These are phyloP conservation scores for Actinostola sp. DNA, from an alignment of 92 coral and sea anemone species.

Conservation along the genomic window DNA sequence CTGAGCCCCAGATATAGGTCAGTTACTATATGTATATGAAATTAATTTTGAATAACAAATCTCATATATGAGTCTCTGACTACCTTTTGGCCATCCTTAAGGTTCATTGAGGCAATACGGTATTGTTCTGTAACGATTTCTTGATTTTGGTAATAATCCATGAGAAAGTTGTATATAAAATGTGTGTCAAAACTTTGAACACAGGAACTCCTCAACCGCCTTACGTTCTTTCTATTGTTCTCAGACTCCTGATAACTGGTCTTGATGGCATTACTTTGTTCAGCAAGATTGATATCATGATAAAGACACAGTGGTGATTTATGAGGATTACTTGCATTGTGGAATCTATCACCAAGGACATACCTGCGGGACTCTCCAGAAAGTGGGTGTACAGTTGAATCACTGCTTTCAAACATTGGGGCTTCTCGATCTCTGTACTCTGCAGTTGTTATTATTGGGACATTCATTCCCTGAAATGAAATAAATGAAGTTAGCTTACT, in stretches of 20 bases:
- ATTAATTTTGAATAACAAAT: too few relatives aligned
- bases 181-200: constrained; percentile 54
- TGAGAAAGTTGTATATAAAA: constrained; percentile 41
- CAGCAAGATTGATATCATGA: constrained; percentile 46
- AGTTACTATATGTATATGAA: too few relatives aligned
- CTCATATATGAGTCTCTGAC: constrained; percentile 24
- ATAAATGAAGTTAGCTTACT: too few relatives aligned
- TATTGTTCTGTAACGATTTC: constrained; percentile 37
- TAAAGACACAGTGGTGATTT: constrained; percentile 54
- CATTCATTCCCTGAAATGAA: too few relatives aligned
- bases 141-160: constrained; percentile 58
- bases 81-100: background rate
- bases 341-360: constrained; percentile 57
- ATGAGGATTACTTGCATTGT: constrained; percentile 51
- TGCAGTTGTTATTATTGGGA: too few relatives aligned
- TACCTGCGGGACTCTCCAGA: constrained; percentile 42
- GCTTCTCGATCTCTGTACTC: background rate
- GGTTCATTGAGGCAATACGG: background rate
- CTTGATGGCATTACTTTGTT: constrained; percentile 28
- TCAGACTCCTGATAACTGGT: constrained; percentile 63
- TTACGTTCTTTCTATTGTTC: constrained; percentile 44
- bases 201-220: constrained; percentile 45
- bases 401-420: too few relatives aligned
- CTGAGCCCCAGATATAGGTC: too few relatives aligned
- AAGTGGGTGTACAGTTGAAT: constrained; percentile 28